phyloP scores from a whole-genome alignment of 1,140 invertebrate genomes.

The Eciton burchellii region DNA sequence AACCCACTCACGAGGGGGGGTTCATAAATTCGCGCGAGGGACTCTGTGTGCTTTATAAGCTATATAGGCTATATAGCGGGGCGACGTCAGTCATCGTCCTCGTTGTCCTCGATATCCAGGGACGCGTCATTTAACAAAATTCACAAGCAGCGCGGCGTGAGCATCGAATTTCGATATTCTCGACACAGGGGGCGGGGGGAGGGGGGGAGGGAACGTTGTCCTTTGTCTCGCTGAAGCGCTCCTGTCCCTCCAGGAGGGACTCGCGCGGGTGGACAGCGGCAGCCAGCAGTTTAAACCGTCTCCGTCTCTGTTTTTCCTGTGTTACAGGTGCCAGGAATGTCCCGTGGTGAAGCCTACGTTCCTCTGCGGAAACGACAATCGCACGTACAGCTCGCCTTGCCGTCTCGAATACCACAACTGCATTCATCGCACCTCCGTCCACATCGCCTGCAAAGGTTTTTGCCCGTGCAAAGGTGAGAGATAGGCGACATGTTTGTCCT shows the following conservation, averaged over 20 bases:
- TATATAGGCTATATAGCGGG: no score
- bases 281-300: conserved; percentile 30
- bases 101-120: conserved; percentile 43
- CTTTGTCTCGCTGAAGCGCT: conserved; percentile 38
- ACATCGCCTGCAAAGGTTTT: conserved; percentile 94
- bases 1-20: neutral
- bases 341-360: conserved; percentile 92
- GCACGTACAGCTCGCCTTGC: conserved; percentile 96
- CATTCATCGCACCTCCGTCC: conserved; percentile 92
- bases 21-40: conserved; percentile 47
- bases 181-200: neutral
- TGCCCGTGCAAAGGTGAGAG: conserved; percentile 93
- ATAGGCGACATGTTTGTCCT: neutral
- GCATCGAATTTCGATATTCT: conserved; percentile 56
- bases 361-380: conserved; percentile 95
- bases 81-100: conserved; percentile 28
- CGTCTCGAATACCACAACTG: conserved; percentile 96
- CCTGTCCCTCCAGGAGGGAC: neutral
- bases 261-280: neutral
- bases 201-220: no score
- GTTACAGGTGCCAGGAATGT: conserved; percentile 91
- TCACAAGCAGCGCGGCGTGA: conserved; percentile 18
- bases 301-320: conserved; percentile 48
- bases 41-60: conserved; percentile 35
- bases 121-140: conserved; percentile 54